Evolutionary conservation across 2,888 invertebrate genomes (phyloP).

Genomic region (Cerastis rubricosa): DNA sequence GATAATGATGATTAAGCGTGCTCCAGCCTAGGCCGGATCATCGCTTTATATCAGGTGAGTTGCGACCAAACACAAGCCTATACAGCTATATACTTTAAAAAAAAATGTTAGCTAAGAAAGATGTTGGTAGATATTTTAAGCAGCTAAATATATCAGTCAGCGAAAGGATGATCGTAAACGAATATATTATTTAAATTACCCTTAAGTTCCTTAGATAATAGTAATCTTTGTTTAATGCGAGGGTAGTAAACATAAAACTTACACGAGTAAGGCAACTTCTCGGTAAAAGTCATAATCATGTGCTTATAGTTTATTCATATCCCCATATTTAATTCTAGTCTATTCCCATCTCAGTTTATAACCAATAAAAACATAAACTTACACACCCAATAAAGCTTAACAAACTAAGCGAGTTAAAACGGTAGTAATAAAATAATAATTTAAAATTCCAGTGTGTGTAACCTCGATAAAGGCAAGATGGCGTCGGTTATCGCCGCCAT

Average conservation of each 20-base stretch:
- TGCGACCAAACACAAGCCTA: too few relatives aligned
- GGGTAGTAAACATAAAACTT: not conserved
- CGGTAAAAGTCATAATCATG: not conserved
- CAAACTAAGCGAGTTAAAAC: conserved; percentile 64
- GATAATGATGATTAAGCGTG: too few relatives aligned
- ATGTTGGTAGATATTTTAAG: not conserved
- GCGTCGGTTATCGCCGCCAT: conserved; percentile 88
- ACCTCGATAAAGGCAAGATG: conserved; percentile 89
- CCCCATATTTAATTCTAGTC: not conserved
- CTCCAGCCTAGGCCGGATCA: too few relatives aligned
- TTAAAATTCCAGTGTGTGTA: conserved; percentile 84
- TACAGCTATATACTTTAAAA: too few relatives aligned
- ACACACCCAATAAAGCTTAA: conserved; percentile 53
- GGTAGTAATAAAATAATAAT: conserved; percentile 82
- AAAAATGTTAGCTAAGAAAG: too few relatives aligned
- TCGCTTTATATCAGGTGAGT: too few relatives aligned
- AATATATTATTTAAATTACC: not conserved
- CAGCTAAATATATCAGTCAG: not conserved
- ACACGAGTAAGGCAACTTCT: not conserved
- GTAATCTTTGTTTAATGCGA: not conserved
- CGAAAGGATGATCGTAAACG: not conserved
- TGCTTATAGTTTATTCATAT: not conserved
- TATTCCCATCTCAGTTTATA: conserved; percentile 7
- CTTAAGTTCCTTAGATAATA: too few relatives aligned
- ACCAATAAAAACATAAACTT: conserved; percentile 43